Conservation (phyloP, 2,113 vertebrate species). For the Narcine bancroftii region DNA sequence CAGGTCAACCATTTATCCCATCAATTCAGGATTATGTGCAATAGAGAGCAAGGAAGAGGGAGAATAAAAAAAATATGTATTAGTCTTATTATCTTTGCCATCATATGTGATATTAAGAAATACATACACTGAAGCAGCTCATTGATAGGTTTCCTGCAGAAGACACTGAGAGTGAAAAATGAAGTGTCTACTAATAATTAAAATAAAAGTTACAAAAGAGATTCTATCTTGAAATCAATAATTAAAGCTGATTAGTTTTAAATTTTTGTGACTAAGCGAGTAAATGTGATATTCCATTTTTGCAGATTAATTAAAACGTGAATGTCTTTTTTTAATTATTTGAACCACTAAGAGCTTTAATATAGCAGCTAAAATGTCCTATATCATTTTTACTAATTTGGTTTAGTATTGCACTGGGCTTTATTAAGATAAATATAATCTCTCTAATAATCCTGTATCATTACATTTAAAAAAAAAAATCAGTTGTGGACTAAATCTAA, state of each 20-base stretch:
- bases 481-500: background rate
- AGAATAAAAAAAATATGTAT: background rate
- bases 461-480: background rate
- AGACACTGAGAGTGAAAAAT: background rate
- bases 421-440: background rate
- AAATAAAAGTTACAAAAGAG: background rate
- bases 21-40: background rate
- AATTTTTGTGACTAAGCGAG: background rate
- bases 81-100: background rate
- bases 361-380: constrained; percentile 2
- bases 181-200: background rate
- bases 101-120: background rate
- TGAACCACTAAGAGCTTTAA: background rate
- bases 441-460: background rate
- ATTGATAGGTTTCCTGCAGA: background rate
- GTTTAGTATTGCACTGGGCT: background rate
- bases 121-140: background rate
- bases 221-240: background rate
- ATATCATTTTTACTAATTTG: background rate
- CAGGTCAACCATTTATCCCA: background rate
- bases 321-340: background rate
- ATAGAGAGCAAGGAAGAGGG: background rate
- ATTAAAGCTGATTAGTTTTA: background rate
- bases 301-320: background rate
- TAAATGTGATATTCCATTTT: background rate